Evolutionary conservation across 2,888 invertebrate genomes (phyloP).

Genomic region (Pomacea canaliculata): DNA sequence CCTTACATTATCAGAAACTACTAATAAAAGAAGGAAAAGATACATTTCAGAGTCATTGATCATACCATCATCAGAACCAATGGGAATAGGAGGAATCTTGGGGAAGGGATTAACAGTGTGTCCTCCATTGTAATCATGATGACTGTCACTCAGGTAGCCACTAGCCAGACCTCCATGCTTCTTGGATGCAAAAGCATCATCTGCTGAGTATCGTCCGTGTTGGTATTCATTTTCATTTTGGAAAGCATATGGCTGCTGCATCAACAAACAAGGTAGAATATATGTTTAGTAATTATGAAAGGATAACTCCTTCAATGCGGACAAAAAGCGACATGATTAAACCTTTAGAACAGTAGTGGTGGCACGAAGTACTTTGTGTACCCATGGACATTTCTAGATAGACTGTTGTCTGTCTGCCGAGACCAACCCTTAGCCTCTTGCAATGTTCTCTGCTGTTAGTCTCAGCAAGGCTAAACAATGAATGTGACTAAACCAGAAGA

Average conservation of each 20-base stretch:
- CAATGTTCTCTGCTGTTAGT: too few species aligned
- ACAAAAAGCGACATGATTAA: too few species aligned
- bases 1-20: too few species aligned
- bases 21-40: too few species aligned
- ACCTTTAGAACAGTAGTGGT: too few species aligned
- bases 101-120: constrained; percentile 31
- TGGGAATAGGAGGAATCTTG: constrained; percentile 38
- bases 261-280: background rate
- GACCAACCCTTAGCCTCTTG: too few species aligned
- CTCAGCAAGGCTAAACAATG: too few species aligned
- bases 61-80: constrained; percentile 8
- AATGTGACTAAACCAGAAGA: too few species aligned
- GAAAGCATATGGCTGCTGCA: background rate
- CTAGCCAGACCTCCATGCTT: background rate
- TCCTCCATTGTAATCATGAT: background rate
- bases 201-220: constrained; percentile 31
- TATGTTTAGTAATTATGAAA: background rate
- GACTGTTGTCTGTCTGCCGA: too few species aligned
- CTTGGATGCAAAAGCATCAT: constrained; percentile 24
- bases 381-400: too few species aligned
- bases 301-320: too few species aligned
- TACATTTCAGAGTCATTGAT: too few species aligned
- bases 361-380: background rate
- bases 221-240: background rate
- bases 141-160: constrained; percentile 1